Percentiles rank a stretch among this genome's conserved stretches.
phyloP scores from a whole-genome alignment of 2,888 invertebrate genomes.

The Perizoma flavofasciatum region DNA sequence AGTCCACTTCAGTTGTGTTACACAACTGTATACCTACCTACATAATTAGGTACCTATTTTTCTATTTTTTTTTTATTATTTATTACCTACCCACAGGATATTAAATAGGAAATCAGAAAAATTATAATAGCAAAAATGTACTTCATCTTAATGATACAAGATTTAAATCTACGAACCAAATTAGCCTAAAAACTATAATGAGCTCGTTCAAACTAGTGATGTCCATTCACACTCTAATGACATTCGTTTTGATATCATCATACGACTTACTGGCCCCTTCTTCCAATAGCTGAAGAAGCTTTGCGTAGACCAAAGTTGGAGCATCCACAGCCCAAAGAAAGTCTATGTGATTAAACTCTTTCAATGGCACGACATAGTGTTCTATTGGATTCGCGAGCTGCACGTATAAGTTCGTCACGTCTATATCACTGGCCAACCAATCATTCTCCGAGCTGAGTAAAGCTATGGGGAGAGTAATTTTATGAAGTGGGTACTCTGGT shows the following conservation, averaged over 20 bases:
- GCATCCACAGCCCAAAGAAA: slow-evolving; percentile 87
- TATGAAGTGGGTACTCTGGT: slow-evolving; percentile 85
- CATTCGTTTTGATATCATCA: slow-evolving; percentile 24
- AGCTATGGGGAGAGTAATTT: slow-evolving; percentile 86
- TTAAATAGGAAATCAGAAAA: no score
- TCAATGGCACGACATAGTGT: slow-evolving; percentile 83
- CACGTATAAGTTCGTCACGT: slow-evolving; percentile 82
- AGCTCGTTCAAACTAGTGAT: no score
- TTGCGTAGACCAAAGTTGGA: slow-evolving; percentile 82
- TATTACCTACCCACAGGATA: no score
- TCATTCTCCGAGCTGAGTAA: slow-evolving; percentile 89
- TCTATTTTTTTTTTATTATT: no score
- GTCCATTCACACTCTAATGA: slow-evolving; percentile 18
- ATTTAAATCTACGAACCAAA: no score
- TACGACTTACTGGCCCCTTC: slow-evolving; percentile 50
- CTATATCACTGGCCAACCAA: slow-evolving; percentile 87
- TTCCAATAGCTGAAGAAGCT: slow-evolving; percentile 73
- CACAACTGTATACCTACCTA: no score
- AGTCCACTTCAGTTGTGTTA: no score
- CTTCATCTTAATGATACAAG: no score
- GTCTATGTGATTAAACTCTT: slow-evolving; percentile 89
- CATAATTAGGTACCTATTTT: no score
- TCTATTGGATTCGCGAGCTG: slow-evolving; percentile 82
- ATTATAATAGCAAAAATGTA: no score
- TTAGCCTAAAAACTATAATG: no score